These are phyloP conservation scores for Philonicus albiceps DNA, from an alignment of 2,888 invertebrate genomes.

Conservation along the genomic window DNA sequence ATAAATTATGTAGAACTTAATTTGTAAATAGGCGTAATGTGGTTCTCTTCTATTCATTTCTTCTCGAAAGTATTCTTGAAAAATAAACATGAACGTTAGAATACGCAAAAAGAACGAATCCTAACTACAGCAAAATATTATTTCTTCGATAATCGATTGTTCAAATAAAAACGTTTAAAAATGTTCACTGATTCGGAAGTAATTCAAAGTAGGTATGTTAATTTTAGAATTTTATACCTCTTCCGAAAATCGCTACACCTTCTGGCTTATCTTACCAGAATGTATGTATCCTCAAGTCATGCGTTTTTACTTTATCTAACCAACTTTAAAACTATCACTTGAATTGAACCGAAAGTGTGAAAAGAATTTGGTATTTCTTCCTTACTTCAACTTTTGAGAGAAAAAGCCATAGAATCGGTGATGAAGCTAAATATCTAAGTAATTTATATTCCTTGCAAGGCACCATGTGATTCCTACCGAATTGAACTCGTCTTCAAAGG, in stretches of 20 bases:
- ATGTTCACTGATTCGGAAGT: neutral
- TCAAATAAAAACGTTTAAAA: neutral
- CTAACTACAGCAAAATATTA: neutral
- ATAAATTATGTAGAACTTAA: neutral
- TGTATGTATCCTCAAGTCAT: neutral
- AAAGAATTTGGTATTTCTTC: neutral
- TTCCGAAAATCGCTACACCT: neutral
- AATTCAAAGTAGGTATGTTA: neutral
- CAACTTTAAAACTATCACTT: neutral
- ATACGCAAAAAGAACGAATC: neutral
- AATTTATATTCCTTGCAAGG: conserved; percentile 29
- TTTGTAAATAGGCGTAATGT: neutral
- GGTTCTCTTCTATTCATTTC: neutral
- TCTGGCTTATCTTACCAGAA: neutral
- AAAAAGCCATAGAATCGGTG: neutral
- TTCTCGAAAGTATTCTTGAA: neutral
- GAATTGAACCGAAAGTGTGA: neutral
- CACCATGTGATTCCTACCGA: conserved; percentile 5
- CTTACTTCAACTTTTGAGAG: neutral
- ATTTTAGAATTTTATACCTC: neutral
- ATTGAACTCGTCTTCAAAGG: conserved; percentile 21
- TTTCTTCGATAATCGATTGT: neutral
- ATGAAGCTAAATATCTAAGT: conserved; percentile 21
- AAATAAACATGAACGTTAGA: neutral
- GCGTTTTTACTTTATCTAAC: neutral